Conservation (phyloP, 1,140 invertebrate species). For the Bombus superbus region DNA sequence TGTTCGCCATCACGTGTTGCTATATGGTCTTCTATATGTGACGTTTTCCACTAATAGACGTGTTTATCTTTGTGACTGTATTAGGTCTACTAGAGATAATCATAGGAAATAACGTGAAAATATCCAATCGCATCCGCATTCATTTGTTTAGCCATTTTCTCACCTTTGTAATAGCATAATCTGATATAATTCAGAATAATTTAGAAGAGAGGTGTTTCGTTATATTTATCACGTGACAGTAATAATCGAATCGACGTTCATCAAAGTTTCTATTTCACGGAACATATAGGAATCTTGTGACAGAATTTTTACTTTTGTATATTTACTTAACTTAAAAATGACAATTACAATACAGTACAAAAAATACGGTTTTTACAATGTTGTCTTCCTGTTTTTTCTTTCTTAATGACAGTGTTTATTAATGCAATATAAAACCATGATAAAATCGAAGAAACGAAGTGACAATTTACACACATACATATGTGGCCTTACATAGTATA, state of each 20-base stretch:
- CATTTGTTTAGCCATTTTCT: too few species aligned
- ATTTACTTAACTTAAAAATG: slow-evolving; percentile 45
- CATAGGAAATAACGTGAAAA: too few species aligned
- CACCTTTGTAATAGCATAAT: not conserved
- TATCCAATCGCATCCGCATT: too few species aligned
- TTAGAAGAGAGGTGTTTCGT: not conserved
- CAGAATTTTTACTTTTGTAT: slow-evolving; percentile 41
- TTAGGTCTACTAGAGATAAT: too few species aligned
- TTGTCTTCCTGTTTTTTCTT: not conserved
- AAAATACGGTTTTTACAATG: slow-evolving; percentile 59
- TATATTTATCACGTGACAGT: slow-evolving; percentile 39
- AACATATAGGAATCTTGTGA: slow-evolving; percentile 57
- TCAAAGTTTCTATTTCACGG: slow-evolving; percentile 45
- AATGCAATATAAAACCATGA: not conserved
- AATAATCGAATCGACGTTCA: slow-evolving; percentile 54
- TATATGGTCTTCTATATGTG: too few species aligned
- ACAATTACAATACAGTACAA: slow-evolving; percentile 48
- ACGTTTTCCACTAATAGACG: too few species aligned
- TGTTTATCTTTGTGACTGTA: too few species aligned
- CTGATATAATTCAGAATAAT: slow-evolving; percentile 6
- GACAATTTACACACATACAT: not conserved
- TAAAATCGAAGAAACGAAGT: slow-evolving; percentile 7
- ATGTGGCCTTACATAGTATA: slow-evolving; percentile 13
- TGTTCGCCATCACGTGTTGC: too few species aligned
- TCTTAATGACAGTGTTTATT: slow-evolving; percentile 2